Percentiles rank a stretch among this genome's conserved stretches.
These are phyloP conservation scores for Chloropsis hardwickii DNA, from an alignment of 2,113 vertebrate genomes.

Conservation along the genomic window DNA sequence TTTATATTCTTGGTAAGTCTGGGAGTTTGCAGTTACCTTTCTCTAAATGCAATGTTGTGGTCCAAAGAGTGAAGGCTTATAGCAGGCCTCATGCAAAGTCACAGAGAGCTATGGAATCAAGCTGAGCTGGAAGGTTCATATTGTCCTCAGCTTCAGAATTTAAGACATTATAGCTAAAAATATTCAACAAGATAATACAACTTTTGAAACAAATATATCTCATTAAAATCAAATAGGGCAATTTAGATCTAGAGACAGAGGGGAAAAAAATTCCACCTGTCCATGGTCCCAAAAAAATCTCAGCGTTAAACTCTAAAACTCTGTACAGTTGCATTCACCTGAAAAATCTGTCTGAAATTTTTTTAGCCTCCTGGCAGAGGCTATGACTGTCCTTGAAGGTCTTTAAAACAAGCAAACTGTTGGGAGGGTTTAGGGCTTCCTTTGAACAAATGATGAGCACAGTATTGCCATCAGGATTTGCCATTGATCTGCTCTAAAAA, in stretches of 20 bases:
- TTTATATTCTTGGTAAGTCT: constrained; percentile 91
- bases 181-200: background rate
- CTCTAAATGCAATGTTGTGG: background rate
- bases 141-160: background rate
- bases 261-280: background rate
- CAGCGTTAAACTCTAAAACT: background rate
- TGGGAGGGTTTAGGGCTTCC: background rate
- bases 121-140: background rate
- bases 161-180: background rate
- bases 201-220: background rate
- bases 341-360: background rate
- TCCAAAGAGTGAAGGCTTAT: background rate
- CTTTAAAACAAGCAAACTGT: background rate
- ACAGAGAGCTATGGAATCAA: background rate
- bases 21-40: background rate
- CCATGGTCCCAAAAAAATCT: background rate
- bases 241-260: background rate
- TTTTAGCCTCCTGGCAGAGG: background rate
- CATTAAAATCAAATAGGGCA: background rate
- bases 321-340: background rate
- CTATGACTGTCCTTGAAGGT: background rate
- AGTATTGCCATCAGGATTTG: background rate
- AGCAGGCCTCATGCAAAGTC: background rate
- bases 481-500: background rate
- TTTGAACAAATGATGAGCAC: background rate